Base-by-base conservation (phyloP, 2,888 invertebrate species). In the Leptinotarsa juncta region DNA sequence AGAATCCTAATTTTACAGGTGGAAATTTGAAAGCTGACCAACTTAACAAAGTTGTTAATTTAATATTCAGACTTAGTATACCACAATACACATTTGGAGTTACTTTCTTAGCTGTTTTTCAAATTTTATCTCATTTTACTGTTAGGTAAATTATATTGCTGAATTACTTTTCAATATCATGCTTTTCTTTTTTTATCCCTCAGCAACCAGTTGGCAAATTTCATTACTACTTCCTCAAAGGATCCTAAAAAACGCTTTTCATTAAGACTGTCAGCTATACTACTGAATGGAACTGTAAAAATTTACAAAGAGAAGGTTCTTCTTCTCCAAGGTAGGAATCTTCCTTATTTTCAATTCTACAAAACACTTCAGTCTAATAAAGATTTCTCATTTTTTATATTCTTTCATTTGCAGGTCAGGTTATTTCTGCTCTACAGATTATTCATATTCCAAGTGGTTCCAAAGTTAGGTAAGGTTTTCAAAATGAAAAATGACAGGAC, bases 221-320 rank as follows among this genome's bases (percentile, higher is more conserved):
- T 73, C 60, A 70, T 77, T 1, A 65, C 70, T 20, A 73, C 70
- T 32, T 42, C 55, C 7, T 70, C 73, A 18, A 60, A 71, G 0
- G 72, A 71, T 65, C 77, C 77, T 2, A 75, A 65, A 32, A 77
- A 75, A 70, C 69, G 77, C 26, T 77, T 77, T 65, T 77, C 77
- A 14, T 70, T 77, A 23, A 67, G 74, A 55, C 42, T 77, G 5
- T 67, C 75, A 14, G 65, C 71, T 51, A 66, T 72, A 60, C 67
- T 77, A 32, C 12, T 74, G 20, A 73, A 75, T 70, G 77, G 77
- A 55, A 65, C 75, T 10, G 20, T 75, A 15, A 73, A 72, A 75
- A 77, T 77, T 65, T 68, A 67, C 20, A 74, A 57, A 67, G 65
- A 73, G 51, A 71, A 75, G 69, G 75, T 67, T 4, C 26, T 62